Evolutionary conservation across 2,888 invertebrate genomes (phyloP), one percentile per base, ranked within the genome.

Genomic region (Ernsta delagoae): DNA sequence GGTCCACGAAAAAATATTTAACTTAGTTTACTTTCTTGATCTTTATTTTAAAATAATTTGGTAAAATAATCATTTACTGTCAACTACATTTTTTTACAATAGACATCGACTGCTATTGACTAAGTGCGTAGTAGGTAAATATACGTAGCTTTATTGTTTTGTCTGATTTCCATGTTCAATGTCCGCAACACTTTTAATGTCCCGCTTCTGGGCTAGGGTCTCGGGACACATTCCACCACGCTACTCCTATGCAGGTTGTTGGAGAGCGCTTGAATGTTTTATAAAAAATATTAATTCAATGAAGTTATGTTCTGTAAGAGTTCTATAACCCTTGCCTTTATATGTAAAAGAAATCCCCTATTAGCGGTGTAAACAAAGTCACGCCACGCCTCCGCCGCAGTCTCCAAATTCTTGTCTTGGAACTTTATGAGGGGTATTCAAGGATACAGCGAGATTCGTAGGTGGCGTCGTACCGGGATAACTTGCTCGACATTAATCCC

Each of bases 401-500:
- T 74, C 7, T 34, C 57, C 7, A 75, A 68, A 70, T 75, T 76
- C 69, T 57, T 72, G 75, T 53, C 16, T 53, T 59, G 48, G 67
- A 70, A 77, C 72, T 76, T 74, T 73, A 77, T 73, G 71, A 64
- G 69, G 56, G 36, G 45, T 48, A 70, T 71, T 71, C 71, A 68
- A 65, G 36, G 65, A 72, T 70, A 73, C 70, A 53, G 8, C 24
- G 24, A 71, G 71, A 75, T 75, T 73, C 60, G 70, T 70, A 70
- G 70, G 72, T 64, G 67, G 71, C 50, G 36, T 61, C 48, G 48
- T 72, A 69, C 64, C 65, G 70, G 71, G 71, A 70, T 73, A 73
- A 71, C 75, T 75, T 67, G 70, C 72, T 3, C 75, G 70, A 77
- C 79, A 72, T 76, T 78, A 79, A 82, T 80, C 77, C 75, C 66